Evolutionary conservation across 2,888 invertebrate species (phyloP).

Genomic region (Scelioninae gen. 1): DNA sequence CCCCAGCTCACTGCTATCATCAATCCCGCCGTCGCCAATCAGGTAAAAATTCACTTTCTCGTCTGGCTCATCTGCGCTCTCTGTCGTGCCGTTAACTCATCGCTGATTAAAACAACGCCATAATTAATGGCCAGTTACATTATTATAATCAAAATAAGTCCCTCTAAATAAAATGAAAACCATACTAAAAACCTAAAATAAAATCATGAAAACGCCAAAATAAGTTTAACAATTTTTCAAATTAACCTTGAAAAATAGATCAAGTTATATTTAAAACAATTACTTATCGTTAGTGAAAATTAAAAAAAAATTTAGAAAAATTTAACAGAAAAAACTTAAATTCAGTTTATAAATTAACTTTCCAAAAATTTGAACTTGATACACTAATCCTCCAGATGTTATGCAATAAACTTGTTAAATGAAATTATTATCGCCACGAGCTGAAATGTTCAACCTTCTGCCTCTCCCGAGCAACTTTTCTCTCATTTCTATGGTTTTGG

Average conservation of each 20-base stretch:
- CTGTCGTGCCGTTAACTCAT: not conserved
- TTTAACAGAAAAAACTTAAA: too few relatives aligned
- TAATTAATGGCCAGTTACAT: too few relatives aligned
- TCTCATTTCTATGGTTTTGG: slow-evolving; percentile 2
- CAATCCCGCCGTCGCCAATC: slow-evolving; percentile 79
- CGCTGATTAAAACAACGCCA: too few relatives aligned
- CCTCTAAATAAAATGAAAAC: not conserved
- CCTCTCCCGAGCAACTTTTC: not conserved
- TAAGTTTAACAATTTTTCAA: not conserved
- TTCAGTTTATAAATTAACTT: too few relatives aligned
- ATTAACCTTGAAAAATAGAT: slow-evolving; percentile 23
- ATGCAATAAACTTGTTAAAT: slow-evolving; percentile 25
- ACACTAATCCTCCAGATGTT: not conserved
- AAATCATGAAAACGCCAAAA: not conserved
- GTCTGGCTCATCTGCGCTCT: slow-evolving; percentile 10
- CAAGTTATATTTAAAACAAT: slow-evolving; percentile 9
- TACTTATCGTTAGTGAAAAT: not conserved
- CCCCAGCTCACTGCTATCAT: slow-evolving; percentile 80
- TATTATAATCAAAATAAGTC: not conserved
- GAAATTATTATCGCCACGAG: not conserved
- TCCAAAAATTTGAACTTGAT: too few relatives aligned
- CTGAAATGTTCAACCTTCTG: not conserved
- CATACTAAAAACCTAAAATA: not conserved
- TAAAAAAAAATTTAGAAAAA: not conserved
- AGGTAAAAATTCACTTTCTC: slow-evolving; percentile 74